Conservation (phyloP, 2,888 invertebrate genomes). For the Selenia dentaria region DNA sequence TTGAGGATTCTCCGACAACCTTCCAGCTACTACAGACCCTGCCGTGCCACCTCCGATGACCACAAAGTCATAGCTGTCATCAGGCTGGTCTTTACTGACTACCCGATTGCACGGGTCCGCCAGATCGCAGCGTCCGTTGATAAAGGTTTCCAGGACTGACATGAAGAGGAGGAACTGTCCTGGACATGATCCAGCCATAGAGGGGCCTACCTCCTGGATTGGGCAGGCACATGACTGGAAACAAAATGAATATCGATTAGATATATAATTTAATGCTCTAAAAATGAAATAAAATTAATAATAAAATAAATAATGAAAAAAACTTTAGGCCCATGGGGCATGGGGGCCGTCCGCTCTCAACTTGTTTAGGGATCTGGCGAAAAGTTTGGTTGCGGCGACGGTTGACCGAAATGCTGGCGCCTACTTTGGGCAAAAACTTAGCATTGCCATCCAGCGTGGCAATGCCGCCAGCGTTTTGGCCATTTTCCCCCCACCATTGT, state of each 20-base stretch:
- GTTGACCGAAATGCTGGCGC: too few relatives aligned
- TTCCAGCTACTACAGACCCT: slow-evolving; percentile 86
- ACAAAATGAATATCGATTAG: slow-evolving; percentile 8
- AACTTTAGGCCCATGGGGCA: too few relatives aligned
- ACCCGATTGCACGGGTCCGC: slow-evolving; percentile 86
- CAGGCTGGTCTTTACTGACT: slow-evolving; percentile 58
- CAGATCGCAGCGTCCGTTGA: slow-evolving; percentile 84
- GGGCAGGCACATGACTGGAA: slow-evolving; percentile 82
- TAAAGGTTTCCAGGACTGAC: slow-evolving; percentile 86
- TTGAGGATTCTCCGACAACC: slow-evolving; percentile 86
- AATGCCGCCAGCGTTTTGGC: too few relatives aligned
- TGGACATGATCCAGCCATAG: slow-evolving; percentile 83
- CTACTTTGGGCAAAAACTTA: too few relatives aligned
- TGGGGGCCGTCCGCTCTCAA: too few relatives aligned
- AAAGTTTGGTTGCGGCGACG: too few relatives aligned
- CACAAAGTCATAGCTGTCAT: slow-evolving; percentile 86
- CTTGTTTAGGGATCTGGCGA: too few relatives aligned
- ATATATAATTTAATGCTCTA: too few relatives aligned
- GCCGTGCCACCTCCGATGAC: slow-evolving; percentile 88
- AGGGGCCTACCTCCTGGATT: slow-evolving; percentile 82
- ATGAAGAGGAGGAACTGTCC: slow-evolving; percentile 87
- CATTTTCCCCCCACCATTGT: too few relatives aligned
- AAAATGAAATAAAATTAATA: too few relatives aligned
- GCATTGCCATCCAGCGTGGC: too few relatives aligned
- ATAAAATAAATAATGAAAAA: too few relatives aligned